Evolutionary conservation across 2,888 invertebrate species (phyloP).

Genomic region (Pyrochroa serraticornis): DNA sequence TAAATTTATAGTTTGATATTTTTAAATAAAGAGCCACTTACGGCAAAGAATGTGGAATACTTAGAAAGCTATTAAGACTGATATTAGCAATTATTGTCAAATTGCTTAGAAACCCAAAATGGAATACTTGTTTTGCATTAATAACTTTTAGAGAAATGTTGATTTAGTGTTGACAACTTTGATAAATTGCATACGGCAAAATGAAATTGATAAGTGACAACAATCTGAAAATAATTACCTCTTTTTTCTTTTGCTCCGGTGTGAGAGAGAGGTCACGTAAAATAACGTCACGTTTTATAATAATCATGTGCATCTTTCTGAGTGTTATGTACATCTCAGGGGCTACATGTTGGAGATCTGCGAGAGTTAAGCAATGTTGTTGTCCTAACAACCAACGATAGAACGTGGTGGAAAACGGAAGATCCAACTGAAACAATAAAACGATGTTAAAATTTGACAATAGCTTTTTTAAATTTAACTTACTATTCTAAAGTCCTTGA

Average conservation of each 20-base stretch:
- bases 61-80: too few species aligned
- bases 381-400: slow-evolving; percentile 96
- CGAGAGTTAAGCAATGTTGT: slow-evolving; percentile 77
- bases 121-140: too few species aligned
- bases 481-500: slow-evolving; percentile 99
- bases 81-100: too few species aligned
- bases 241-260: slow-evolving; percentile 69
- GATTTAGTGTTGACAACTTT: too few species aligned
- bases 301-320: slow-evolving; percentile 76
- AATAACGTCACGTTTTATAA: slow-evolving; percentile 72
- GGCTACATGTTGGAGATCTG: slow-evolving; percentile 85
- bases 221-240: too few species aligned
- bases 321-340: slow-evolving; percentile 85
- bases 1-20: too few species aligned
- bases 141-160: too few species aligned
- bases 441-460: slow-evolving; percentile 21
- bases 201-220: too few species aligned
- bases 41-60: too few species aligned
- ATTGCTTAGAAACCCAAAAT: too few species aligned
- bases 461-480: slow-evolving; percentile 46
- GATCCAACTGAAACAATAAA: slow-evolving; percentile 77
- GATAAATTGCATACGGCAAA: too few species aligned
- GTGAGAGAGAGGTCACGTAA: slow-evolving; percentile 66
- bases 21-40: too few species aligned
- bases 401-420: slow-evolving; percentile 92